Base-by-base conservation (phyloP, 2,113 vertebrate species). In the Ceyx margarethae region DNA sequence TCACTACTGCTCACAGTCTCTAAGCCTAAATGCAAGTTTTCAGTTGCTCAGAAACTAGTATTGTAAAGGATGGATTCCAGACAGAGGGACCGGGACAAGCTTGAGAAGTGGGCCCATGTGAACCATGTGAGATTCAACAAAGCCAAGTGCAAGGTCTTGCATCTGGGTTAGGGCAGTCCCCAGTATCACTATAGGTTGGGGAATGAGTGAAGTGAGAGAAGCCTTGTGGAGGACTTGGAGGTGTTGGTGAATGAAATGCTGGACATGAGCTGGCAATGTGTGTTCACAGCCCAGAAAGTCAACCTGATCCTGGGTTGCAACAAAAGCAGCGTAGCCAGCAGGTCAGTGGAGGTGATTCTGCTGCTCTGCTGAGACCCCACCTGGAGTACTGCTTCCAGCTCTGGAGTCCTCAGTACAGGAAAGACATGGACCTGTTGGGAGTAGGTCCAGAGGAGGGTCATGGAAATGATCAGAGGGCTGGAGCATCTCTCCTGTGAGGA, bases 141-240 rank as follows among this genome's bases (percentile, higher is more conserved):
- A 20, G 64, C 17, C 50, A 51, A 51, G 50, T 4, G 22, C 37
- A 61, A 37, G 26, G 64, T 53, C 46, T 64, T 53, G 6, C 56
- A 22, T 6, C 8, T 35, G 11, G 64, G 31, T 7, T 0, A 3
- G n/a, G 37, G 50, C 13, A 72, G 62, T 4, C 6, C 6, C 19
- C 0, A 0, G n/a, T 29, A 56, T 33, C 22, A 62, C 12, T 37
- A 61, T 18, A 62, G 56, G 28, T 11, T 46, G 15, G n/a, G 11
- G 26, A 11, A 9, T 26, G 11, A 78, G 26, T 22, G 17, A 11
- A 45, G 43, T 43, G 26, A 77, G 12, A 54, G n/a, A 9, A 54
- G 31, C 28, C 26, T 22, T 23, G 11, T 2, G 0, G 3, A 85
- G 28, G 40, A n/a, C 65, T 15, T n/a, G 28, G 13, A 17, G 14